Evolutionary conservation across 2,113 vertebrate species (phyloP).

Genomic region (Galbula dea): DNA sequence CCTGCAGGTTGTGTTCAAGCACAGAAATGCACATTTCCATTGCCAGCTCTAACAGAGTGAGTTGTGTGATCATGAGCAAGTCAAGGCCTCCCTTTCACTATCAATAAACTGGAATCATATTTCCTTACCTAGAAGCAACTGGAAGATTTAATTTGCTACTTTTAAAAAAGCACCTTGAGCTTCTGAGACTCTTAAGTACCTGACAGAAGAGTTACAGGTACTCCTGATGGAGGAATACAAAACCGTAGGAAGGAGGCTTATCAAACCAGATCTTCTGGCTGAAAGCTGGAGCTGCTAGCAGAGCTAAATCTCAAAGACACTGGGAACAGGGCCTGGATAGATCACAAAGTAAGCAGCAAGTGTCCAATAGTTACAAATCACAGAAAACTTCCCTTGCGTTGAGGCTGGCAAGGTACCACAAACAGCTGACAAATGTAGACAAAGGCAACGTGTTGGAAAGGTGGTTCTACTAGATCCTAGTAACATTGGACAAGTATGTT

Average conservation of each 20-base stretch:
- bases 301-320: not conserved
- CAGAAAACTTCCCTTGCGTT: not conserved
- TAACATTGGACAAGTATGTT: not conserved
- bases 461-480: not conserved
- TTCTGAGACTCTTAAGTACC: not conserved
- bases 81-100: not conserved
- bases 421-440: not conserved
- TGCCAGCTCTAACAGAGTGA: not conserved
- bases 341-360: not conserved
- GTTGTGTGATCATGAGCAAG: not conserved
- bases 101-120: not conserved
- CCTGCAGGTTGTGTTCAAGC: not conserved
- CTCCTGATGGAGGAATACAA: not conserved
- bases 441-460: not conserved
- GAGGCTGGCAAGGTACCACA: not conserved
- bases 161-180: not conserved
- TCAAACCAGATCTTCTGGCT: not conserved
- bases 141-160: not conserved
- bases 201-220: not conserved
- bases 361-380: not conserved
- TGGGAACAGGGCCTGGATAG: not conserved
- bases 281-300: not conserved
- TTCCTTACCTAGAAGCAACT: not conserved
- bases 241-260: not conserved
- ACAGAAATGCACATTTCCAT: not conserved